Evolutionary conservation across 2,888 invertebrate genomes (phyloP), one percentile per base, ranked within the genome.

Genomic region (Hypomecis punctinalis): DNA sequence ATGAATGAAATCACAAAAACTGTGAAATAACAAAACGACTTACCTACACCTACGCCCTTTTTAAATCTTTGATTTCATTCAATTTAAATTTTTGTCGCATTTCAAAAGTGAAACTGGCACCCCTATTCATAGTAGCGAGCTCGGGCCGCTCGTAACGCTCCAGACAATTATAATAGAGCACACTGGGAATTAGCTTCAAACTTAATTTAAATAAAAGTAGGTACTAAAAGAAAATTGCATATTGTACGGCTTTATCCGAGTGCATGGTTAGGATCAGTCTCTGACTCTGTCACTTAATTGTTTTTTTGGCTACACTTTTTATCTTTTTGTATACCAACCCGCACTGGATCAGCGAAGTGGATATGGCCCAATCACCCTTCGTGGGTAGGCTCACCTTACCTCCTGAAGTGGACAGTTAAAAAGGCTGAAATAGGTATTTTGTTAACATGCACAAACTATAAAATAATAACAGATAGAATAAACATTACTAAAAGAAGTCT

Each of bases 141-240:
- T 58, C 61, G 57, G 63, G 59, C 61, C 67, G 68, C 64, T 68
- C 69, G 69, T 69, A 71, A 71, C 69, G 66, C 74, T 68, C 72
- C 67, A 70, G 72, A 72, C 78, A 72, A 78, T 79, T 78, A 75
- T 77, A 79, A 79, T 76, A 70, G 73, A 77, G 66, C 68, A 72
- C 71, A 67, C 62, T 72, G 76, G 72, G 71, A 74, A 79, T 77
- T 76, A 79, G 75, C 76, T 74, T 68, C 71, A 70, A 73, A 76
- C 74, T 77, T 76, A 67, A 77, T 80, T 79, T 76, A 77, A 77
- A 79, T 80, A 80, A 77, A 78, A 77, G 67, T 73, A 74, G 59
- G 48, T 70, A 70, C 65, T 71, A 71, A 73, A 75, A 67, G 72
- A 70, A 73, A 73, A 75, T 75, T 70, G 63, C 71, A 69, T 70